Evolutionary conservation across 2,797 vertebrate genomes (phyloP), one percentile per base, ranked within the genome.

Genomic region (Zalophus californianus): DNA sequence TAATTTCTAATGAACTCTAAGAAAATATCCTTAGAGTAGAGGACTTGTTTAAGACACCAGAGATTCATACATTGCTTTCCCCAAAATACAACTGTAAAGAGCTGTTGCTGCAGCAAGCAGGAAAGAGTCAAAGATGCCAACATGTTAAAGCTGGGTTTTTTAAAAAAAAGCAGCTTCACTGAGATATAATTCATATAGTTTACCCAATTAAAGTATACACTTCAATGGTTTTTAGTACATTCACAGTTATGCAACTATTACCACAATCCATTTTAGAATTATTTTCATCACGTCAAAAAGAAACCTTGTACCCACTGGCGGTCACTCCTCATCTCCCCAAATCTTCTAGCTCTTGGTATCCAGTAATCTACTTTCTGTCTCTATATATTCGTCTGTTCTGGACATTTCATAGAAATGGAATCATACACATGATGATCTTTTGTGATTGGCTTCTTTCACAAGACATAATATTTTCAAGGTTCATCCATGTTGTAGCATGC

Each of bases 1-100:
- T 70, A 54, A 95, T 95, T 88, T 78, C 92, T 93, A 94, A 91
- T 25, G 89, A 90, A 70, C 54, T 70, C 79, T 70, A 62, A 89
- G 68, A 86, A 60, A 56, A 82, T 14, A 21, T 64, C 86, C 93
- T 83, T 75, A 48, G 10, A 41, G 73, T 20, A 72, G 14, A 68
- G 50, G 50, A 48, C 50, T n/a, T 90, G 41, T 54, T 68, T 54
- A 52, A 80, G 90, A 90, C 25, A 72, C 11, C 41, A 64, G 20
- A 89, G 75, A 52, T 12, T 72, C 90, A 86, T 13, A 56, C 2
- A 6, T 52, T 44, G 68, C 48, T 72, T 90, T 85, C 29, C 21
- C 66, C 27, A 44, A 82, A 79, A 78, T 13, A 73, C 64, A 29
- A 29, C 1, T 62, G 75, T 27, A 68, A 86, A 93, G 80, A 48